A percentile compares a stretch with the other conserved stretches of the same genome.
Conservation (phyloP, 2,797 vertebrate species). For the Poecilia wingei region DNA sequence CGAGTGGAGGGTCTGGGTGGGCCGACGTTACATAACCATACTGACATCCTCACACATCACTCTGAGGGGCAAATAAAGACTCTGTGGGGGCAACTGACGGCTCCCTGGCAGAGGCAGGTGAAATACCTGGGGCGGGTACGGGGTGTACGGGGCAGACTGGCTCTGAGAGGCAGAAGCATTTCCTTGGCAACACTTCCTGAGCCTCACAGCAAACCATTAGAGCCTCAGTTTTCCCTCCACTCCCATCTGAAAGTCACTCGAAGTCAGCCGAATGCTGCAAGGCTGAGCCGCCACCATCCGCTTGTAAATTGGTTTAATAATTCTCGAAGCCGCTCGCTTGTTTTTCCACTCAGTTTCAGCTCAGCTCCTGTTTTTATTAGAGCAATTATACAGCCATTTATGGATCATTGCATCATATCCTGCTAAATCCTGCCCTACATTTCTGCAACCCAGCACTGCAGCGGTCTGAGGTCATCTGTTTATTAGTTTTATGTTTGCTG, state of each 20-base stretch:
- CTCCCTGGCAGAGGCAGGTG: conserved; percentile 60
- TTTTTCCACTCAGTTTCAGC: conserved; percentile 61
- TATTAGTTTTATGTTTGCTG: neutral
- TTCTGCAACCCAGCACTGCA: neutral
- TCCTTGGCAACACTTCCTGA: conserved; percentile 47
- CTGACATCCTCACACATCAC: conserved; percentile 20
- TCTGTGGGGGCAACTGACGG: conserved; percentile 38
- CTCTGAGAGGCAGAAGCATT: conserved; percentile 18
- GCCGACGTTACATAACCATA: conserved; percentile 31
- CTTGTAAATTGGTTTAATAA: conserved; percentile 68
- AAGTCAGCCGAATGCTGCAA: conserved; percentile 41
- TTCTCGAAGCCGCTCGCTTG: conserved; percentile 48
- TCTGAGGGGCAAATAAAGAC: conserved; percentile 54
- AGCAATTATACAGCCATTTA: conserved; percentile 59
- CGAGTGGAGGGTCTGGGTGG: conserved; percentile 37
- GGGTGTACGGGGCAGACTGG: conserved; percentile 51
- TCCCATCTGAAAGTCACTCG: conserved; percentile 37
- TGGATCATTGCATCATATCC: conserved; percentile 21
- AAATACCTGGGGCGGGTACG: conserved; percentile 68
- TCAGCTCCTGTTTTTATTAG: conserved; percentile 56
- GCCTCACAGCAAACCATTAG: conserved; percentile 37
- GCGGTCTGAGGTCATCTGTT: neutral
- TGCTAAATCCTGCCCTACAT: conserved; percentile 10
- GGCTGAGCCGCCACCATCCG: conserved; percentile 35
- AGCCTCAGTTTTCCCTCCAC: conserved; percentile 21